Conservation (phyloP, 2,797 vertebrate species). For the Danio aesculapii region DNA sequence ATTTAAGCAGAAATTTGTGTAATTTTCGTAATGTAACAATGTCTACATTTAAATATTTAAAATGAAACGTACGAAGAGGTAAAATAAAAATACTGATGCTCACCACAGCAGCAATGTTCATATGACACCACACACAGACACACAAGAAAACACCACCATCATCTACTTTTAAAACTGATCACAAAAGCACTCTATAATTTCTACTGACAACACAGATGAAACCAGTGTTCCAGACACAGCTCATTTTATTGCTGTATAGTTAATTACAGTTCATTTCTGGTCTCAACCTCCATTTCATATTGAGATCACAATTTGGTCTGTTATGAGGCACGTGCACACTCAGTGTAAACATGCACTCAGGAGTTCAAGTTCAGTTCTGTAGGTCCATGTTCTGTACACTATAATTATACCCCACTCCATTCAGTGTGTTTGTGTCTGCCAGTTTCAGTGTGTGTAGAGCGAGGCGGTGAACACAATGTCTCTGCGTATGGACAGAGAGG, state of each 20-base stretch:
- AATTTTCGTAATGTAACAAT: too few relatives aligned
- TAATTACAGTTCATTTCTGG: conserved; percentile 69
- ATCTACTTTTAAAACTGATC: background rate
- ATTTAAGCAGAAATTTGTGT: too few relatives aligned
- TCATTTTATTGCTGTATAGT: conserved; percentile 76
- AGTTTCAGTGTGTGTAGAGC: conserved; percentile 89
- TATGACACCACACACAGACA: background rate
- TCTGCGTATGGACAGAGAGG: conserved; percentile 87
- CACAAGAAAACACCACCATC: background rate
- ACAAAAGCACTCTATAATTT: background rate
- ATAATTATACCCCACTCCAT: conserved; percentile 28
- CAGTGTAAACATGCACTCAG: conserved; percentile 54
- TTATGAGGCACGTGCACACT: conserved; percentile 24
- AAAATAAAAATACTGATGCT: background rate
- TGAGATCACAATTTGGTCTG: background rate
- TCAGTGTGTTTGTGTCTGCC: background rate
- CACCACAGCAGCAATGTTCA: background rate
- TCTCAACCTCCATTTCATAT: conserved; percentile 13
- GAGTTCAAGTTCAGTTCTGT: conserved; percentile 29
- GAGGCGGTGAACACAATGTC: conserved; percentile 95
- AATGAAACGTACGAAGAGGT: background rate
- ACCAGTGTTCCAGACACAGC: conserved; percentile 31
- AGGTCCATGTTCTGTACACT: conserved; percentile 14
- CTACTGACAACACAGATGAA: background rate
- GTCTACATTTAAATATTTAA: background rate